phyloP scores from a whole-genome alignment of 2,888 invertebrate genomes.

The Ypsolopha scabrella region DNA sequence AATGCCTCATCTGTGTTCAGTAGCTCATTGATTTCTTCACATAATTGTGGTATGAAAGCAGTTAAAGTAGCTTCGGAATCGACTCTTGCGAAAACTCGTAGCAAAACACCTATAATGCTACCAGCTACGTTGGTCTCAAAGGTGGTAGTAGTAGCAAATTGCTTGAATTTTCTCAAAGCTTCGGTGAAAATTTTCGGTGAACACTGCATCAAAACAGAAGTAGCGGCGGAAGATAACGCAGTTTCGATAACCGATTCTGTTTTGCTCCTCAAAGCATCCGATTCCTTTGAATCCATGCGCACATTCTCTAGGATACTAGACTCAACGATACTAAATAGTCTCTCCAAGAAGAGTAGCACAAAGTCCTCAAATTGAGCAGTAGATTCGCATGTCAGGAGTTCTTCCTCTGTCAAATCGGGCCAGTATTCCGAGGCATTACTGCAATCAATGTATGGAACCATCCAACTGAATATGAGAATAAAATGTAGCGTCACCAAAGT shows the following conservation, averaged over 20 bases:
- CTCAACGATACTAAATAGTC: constrained; percentile 78
- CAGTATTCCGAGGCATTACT: constrained; percentile 79
- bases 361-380: constrained; percentile 93
- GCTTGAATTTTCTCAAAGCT: constrained; percentile 80
- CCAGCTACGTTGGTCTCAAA: constrained; percentile 89
- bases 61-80: constrained; percentile 79
- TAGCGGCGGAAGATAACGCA: constrained; percentile 76
- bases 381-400: constrained; percentile 79
- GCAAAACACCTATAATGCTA: constrained; percentile 79
- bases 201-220: constrained; percentile 78
- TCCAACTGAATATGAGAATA: constrained; percentile 79
- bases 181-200: constrained; percentile 74
- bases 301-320: constrained; percentile 77
- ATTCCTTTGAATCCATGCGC: constrained; percentile 72
- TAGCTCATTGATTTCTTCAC: constrained; percentile 73
- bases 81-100: constrained; percentile 74
- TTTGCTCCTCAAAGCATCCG: constrained; percentile 72
- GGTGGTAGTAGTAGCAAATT: constrained; percentile 80
- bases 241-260: constrained; percentile 80
- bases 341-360: constrained; percentile 85
- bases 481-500: constrained; percentile 83
- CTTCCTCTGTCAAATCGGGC: constrained; percentile 81
- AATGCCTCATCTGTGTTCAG: constrained; percentile 74
- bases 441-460: constrained; percentile 88
- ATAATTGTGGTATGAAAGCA: constrained; percentile 79